phyloP scores from a whole-genome alignment of 1,140 invertebrate species.

The Magallana gigas region DNA sequence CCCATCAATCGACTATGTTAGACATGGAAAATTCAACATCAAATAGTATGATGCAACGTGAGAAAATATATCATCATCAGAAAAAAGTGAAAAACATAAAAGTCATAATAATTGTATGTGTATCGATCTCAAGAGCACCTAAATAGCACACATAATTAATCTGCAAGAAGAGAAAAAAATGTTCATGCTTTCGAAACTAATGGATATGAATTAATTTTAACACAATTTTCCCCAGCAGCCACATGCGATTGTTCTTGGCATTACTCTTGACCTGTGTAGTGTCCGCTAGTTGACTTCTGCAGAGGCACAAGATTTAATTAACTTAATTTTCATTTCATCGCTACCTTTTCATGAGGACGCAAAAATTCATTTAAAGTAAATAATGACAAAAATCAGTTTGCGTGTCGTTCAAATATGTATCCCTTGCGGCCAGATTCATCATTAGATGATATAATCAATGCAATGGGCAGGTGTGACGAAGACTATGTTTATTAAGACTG shows the following conservation, averaged over 20 bases:
- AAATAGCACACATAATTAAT: conserved; percentile 2
- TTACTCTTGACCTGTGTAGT: not conserved
- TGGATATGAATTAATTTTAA: conserved; percentile 3
- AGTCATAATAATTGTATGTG: not conserved
- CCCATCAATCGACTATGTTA: not conserved
- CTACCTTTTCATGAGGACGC: conserved; percentile 12
- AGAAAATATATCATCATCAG: not conserved
- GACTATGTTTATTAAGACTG: conserved; percentile 23
- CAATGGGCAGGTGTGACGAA: conserved; percentile 4
- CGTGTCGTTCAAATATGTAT: not conserved
- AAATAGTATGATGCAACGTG: not conserved
- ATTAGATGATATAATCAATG: conserved; percentile 37
- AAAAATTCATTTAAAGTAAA: conserved; percentile 36
- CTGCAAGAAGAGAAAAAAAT: not conserved
- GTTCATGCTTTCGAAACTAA: not conserved
- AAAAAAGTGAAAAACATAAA: not conserved
- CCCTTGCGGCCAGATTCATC: conserved; percentile 21
- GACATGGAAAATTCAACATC: not conserved
- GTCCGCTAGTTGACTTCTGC: conserved; percentile 31
- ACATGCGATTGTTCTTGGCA: not conserved
- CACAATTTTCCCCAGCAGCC: not conserved
- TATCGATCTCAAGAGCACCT: not conserved
- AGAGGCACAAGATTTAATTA: conserved; percentile 29
- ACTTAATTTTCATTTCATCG: conserved; percentile 36
- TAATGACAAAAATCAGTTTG: conserved; percentile 11